Conservation (phyloP, 1,140 invertebrate species). For the Drosophila sp. region DNA sequence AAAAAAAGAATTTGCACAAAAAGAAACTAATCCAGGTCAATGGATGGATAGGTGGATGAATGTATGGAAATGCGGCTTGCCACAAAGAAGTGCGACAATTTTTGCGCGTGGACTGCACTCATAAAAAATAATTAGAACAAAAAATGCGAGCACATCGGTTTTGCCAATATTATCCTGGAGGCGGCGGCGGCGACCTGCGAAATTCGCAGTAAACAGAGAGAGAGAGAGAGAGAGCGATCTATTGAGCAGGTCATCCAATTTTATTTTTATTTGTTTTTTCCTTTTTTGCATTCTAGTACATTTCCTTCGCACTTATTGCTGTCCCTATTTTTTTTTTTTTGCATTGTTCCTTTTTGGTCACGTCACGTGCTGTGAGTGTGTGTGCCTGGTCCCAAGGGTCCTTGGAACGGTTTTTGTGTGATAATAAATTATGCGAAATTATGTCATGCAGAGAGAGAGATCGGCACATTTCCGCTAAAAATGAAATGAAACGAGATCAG, state of each 20-base stretch:
- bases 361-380: constrained; percentile 71
- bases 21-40: constrained; percentile 10
- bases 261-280: constrained; percentile 28
- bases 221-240: too few species aligned
- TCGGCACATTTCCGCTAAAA: constrained; percentile 51
- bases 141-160: constrained; percentile 59
- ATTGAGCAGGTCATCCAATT: constrained; percentile 43
- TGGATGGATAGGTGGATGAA: background rate
- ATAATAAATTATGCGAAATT: constrained; percentile 75
- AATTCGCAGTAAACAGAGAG: constrained; percentile 67
- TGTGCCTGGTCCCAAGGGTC: constrained; percentile 37
- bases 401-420: constrained; percentile 39
- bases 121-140: constrained; percentile 81
- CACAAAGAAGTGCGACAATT: constrained; percentile 77
- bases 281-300: constrained; percentile 16
- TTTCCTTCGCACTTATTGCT: constrained; percentile 16
- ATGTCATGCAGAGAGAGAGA: constrained; percentile 67
- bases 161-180: constrained; percentile 22
- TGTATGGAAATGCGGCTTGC: constrained; percentile 46
- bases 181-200: constrained; percentile 48
- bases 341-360: constrained; percentile 43
- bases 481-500: constrained; percentile 78
- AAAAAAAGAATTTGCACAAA: constrained; percentile 24
- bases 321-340: constrained; percentile 17
- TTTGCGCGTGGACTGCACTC: constrained; percentile 71